These are phyloP conservation scores for Holothuria leucospilota DNA, from an alignment of 53 echinoderm and acorn worm genomes.

Conservation along the genomic window DNA sequence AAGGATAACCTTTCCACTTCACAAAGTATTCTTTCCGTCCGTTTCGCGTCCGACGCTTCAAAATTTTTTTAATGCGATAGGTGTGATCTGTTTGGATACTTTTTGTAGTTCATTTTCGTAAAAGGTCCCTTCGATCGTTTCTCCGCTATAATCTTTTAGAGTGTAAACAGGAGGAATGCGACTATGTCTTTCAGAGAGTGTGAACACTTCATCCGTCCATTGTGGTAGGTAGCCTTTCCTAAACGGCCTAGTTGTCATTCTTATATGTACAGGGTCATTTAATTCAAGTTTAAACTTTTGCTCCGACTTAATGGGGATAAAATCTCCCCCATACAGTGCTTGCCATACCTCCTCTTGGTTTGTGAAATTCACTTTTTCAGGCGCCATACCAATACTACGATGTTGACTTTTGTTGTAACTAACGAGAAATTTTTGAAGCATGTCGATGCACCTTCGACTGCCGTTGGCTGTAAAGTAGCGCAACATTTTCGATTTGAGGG, in stretches of 20 bases:
- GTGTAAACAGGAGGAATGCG: slow-evolving; percentile 16
- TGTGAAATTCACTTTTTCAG: background rate
- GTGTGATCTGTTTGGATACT: no score
- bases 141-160: slow-evolving; percentile 50
- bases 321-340: background rate
- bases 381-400: slow-evolving; percentile 23
- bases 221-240: slow-evolving; percentile 49
- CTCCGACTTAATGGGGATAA: no score
- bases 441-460: slow-evolving; percentile 1
- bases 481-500: slow-evolving; percentile 42
- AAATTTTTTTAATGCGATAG: no score
- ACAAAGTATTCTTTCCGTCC: no score
- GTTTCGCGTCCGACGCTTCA: no score
- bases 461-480: slow-evolving; percentile 38
- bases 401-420: background rate
- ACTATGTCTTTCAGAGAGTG: background rate
- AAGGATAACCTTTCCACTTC: slow-evolving; percentile 39
- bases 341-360: slow-evolving; percentile 47
- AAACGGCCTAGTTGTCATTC: background rate
- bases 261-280: background rate
- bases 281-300: background rate
- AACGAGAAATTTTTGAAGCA: slow-evolving; percentile 1
- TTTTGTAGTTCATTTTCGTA: no score
- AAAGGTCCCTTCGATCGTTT: no score
- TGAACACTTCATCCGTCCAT: slow-evolving; percentile 60